Percentiles rank a stretch among this genome's conserved stretches.
Conservation (phyloP, 2,888 invertebrate genomes). For the Octodonta nipae region DNA sequence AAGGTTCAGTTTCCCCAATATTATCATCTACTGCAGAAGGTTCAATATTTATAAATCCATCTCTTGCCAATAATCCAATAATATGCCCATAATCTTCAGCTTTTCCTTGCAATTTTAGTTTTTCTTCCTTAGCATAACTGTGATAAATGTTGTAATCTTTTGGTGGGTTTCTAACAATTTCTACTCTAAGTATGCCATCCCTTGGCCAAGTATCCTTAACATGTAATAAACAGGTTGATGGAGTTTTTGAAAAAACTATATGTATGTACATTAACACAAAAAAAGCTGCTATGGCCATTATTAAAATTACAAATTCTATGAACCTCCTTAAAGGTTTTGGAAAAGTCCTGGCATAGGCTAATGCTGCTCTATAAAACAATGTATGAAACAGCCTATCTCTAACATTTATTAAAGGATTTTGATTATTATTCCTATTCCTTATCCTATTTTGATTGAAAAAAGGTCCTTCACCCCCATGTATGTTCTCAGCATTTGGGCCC, state of each 20-base stretch:
- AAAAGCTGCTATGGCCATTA: conserved; percentile 74
- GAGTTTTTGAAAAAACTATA: conserved; percentile 80
- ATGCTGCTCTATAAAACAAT: conserved; percentile 80
- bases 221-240: conserved; percentile 84
- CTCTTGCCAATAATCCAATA: conserved; percentile 50
- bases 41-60: conserved; percentile 57
- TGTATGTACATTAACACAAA: conserved; percentile 90
- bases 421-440: conserved; percentile 46
- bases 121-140: conserved; percentile 71
- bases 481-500: conserved; percentile 18
- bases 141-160: conserved; percentile 67
- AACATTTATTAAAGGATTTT: conserved; percentile 71
- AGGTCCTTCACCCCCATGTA: conserved; percentile 39
- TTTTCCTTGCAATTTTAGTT: conserved; percentile 54
- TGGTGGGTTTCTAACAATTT: conserved; percentile 60
- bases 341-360: conserved; percentile 83
- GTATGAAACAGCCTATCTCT: conserved; percentile 89
- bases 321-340: conserved; percentile 69
- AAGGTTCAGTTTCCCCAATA: conserved; percentile 34
- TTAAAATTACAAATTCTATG: conserved; percentile 68
- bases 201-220: conserved; percentile 84
- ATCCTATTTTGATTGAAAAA: conserved; percentile 42
- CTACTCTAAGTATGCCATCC: conserved; percentile 86
- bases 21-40: conserved; percentile 45
- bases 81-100: conserved; percentile 45